A percentile compares a stretch with the other conserved stretches of the same genome.
Conservation (phyloP, 2,888 invertebrate genomes). For the Blastobasis adustella region DNA sequence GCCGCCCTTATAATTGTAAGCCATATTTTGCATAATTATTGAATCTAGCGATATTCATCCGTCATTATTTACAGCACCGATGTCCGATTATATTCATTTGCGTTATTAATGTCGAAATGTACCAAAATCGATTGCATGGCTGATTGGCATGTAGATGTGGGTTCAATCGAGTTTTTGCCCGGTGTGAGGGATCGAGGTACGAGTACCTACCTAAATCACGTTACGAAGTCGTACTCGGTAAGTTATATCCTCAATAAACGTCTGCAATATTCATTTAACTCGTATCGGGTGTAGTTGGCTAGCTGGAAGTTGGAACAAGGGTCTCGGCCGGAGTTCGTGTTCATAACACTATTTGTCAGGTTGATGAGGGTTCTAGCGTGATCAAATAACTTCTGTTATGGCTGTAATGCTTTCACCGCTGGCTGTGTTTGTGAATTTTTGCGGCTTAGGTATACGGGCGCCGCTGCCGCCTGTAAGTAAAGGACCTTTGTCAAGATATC, state of each 20-base stretch:
- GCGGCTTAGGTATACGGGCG: not conserved
- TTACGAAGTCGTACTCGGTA: not conserved
- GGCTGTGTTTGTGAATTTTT: not conserved
- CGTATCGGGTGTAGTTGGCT: not conserved
- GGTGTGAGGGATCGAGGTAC: not conserved
- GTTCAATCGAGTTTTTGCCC: not conserved
- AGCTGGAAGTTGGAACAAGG: not conserved
- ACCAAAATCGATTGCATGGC: too few species aligned
- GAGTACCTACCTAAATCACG: not conserved
- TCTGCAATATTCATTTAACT: not conserved
- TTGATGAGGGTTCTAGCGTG: constrained; percentile 3
- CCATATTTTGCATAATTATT: too few species aligned
- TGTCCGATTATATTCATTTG: too few species aligned
- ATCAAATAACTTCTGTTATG: constrained; percentile 5
- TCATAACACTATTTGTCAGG: constrained; percentile 1
- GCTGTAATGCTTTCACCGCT: too few species aligned
- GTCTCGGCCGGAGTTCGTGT: not conserved
- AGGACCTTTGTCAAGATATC: too few species aligned
- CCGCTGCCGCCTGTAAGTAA: too few species aligned
- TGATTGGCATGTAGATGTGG: too few species aligned
- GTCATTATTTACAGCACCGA: too few species aligned
- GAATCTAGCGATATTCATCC: too few species aligned
- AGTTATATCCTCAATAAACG: not conserved
- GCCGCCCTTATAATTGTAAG: too few species aligned
- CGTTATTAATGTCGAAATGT: too few species aligned